Base-by-base conservation (phyloP, 2,888 invertebrate species). In the Phorcus lineatus region DNA sequence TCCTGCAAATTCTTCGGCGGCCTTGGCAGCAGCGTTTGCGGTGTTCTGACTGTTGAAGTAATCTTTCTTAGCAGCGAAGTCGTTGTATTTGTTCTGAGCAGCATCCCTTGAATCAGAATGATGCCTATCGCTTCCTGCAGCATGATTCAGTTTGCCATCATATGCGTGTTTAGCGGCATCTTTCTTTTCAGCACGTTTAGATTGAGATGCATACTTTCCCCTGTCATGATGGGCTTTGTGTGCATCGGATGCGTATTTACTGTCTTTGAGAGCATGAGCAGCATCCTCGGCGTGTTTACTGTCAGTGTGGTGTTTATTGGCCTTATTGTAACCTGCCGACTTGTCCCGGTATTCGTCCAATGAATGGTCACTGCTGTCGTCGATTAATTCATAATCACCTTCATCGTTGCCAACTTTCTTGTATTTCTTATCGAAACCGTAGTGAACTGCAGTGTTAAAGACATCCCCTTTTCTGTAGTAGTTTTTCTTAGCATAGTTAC, bases 401-500 rank as follows among this genome's bases (percentile, higher is more conserved):
- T 80, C 77, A 40, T 80, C 82, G 17, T 70, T 54, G 77, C 78
- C 80, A 53, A 66, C 24, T n/a, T 78, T 79, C 54, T 80, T 78
- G 77, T 80, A 82, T 47, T 76, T 82, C 79, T 82, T 82, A 77
- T 82, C 80, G 66, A 80, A 82, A 47, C 78, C 82, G 77, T 82
- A 82, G 70, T 79, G 53, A 22, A 80, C 57, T 75, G 67, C 62
- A 77, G 80, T 80, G 52, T 79, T 74, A 77, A 79, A 78, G 47
- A 80, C 78, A 36, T 76, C 55, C 11, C 82, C 82, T 67, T 83
- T 67, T 16, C 52, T 17, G 24, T 74, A 74, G 17, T 74, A 74
- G 52, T 74, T 52, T 19, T 74, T 47, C 22, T 52, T 74, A 52
- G 40, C 52, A 28, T 74, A 74, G 40, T 74, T 52, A 28, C 24